Conservation (phyloP, 2,113 vertebrate genomes). For the Campylomormyrus tamandua region DNA sequence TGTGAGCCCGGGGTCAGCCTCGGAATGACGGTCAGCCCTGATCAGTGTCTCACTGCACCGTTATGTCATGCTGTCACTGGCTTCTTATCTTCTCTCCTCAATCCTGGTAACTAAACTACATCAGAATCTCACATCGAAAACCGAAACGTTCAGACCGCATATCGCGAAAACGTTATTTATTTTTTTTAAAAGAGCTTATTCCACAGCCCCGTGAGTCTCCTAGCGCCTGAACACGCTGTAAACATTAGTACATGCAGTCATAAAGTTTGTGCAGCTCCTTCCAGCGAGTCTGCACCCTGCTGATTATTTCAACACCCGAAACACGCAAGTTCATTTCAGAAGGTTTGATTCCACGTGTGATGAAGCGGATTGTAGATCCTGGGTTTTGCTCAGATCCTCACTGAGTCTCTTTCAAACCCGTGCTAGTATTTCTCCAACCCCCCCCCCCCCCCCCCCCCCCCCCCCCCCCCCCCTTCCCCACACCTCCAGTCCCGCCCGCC, state of each 20-base stretch:
- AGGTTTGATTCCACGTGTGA: neutral
- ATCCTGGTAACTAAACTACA: neutral
- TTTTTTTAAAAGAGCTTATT: neutral
- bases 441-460: neutral
- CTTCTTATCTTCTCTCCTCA: neutral
- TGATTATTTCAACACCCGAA: neutral
- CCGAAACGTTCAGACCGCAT: neutral
- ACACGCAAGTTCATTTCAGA: neutral
- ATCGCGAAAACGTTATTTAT: neutral
- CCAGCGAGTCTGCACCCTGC: neutral
- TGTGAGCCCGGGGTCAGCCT: neutral
- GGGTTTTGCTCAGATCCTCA: neutral
- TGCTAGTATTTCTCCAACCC: neutral
- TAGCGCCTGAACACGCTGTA: neutral
- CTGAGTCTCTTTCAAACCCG: neutral
- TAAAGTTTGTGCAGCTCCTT: neutral
- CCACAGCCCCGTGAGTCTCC: neutral
- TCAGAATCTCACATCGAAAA: neutral
- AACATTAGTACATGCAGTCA: neutral
- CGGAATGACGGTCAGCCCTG: neutral
- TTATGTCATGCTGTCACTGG: neutral
- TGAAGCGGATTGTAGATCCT: neutral
- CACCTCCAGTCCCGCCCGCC: no score
- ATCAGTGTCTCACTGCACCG: neutral
- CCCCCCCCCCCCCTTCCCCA: neutral